Evolutionary conservation across 2,888 invertebrate species (phyloP).

Genomic region (Drosophila cognata): DNA sequence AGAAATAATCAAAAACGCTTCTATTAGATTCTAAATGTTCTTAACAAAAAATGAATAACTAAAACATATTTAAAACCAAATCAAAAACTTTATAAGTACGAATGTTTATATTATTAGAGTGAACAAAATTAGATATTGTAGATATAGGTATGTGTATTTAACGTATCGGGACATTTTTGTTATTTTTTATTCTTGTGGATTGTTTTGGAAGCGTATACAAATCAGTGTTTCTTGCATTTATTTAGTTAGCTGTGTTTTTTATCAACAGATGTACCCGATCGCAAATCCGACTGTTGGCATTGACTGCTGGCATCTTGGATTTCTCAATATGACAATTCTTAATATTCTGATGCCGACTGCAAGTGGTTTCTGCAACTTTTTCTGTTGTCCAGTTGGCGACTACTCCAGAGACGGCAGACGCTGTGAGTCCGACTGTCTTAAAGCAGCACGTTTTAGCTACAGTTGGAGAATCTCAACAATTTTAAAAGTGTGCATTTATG

Average conservation of each 20-base stretch:
- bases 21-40: neutral
- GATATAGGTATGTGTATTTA: neutral
- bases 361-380: conserved; percentile 67
- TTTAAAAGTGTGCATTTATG: conserved; percentile 81
- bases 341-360: conserved; percentile 72
- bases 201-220: conserved; percentile 1
- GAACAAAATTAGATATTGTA: neutral
- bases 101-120: neutral
- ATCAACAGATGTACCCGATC: conserved; percentile 44
- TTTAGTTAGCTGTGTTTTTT: conserved; percentile 21
- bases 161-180: neutral
- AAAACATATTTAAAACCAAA: neutral
- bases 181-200: neutral
- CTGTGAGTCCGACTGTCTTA: conserved; percentile 65
- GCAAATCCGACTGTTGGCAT: conserved; percentile 43
- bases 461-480: conserved; percentile 82
- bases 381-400: conserved; percentile 40
- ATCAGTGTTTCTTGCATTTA: neutral
- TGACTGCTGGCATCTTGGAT: conserved; percentile 63
- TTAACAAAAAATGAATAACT: neutral
- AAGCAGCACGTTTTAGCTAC: conserved; percentile 77
- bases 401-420: conserved; percentile 38
- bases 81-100: neutral
- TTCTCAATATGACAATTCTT: conserved; percentile 79
- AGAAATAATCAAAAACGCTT: neutral